Percentiles rank a stretch among this genome's conserved stretches.
phyloP scores from a whole-genome alignment of 2,113 vertebrate species.

The Aphelocoma coerulescens region DNA sequence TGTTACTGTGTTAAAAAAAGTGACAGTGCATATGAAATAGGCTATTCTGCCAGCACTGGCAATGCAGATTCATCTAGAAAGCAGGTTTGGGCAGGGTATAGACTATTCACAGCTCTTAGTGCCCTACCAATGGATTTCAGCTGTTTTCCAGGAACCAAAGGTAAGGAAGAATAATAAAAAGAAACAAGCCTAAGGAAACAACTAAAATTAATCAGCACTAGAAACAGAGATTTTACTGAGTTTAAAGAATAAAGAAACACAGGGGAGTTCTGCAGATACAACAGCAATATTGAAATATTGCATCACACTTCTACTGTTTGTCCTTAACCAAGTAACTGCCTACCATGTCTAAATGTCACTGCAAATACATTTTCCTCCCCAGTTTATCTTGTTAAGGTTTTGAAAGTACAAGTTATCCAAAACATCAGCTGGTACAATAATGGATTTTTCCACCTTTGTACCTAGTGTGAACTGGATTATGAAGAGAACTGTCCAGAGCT shows the following conservation, averaged over 20 bases:
- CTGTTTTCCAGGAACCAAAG: background rate
- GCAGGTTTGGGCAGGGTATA: background rate
- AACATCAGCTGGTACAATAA: background rate
- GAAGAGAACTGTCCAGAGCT: background rate
- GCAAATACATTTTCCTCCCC: background rate
- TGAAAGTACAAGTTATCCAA: background rate
- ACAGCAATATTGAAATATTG: background rate
- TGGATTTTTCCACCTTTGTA: background rate
- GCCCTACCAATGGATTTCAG: background rate
- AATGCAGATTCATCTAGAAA: background rate
- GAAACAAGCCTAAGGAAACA: background rate
- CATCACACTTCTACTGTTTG: background rate
- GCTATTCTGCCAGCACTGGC: background rate
- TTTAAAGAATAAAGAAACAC: background rate
- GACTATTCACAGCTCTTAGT: background rate
- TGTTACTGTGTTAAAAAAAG: background rate
- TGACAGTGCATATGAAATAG: background rate
- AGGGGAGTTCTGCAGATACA: background rate
- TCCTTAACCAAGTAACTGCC: background rate
- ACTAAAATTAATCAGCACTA: background rate
- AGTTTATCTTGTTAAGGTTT: background rate
- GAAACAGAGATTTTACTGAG: background rate
- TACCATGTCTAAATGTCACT: background rate
- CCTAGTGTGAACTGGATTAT: background rate
- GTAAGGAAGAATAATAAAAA: background rate